Conservation (phyloP, 2,888 invertebrate species). For the Drosophila picticornis region DNA sequence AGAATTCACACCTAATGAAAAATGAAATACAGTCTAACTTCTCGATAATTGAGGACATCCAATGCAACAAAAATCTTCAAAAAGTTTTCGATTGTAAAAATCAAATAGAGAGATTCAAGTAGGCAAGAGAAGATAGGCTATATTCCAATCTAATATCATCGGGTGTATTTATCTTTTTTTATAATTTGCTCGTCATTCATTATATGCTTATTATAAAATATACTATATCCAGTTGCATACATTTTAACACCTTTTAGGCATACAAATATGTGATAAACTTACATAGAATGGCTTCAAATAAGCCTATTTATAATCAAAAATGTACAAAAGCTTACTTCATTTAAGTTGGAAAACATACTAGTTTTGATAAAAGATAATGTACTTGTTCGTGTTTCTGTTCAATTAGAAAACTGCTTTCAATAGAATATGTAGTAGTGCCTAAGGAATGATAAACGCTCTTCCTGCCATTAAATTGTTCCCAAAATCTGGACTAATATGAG, state of each 20-base stretch:
- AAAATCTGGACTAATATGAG: conserved; percentile 26
- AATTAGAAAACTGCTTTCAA: conserved; percentile 30
- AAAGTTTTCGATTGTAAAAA: background rate
- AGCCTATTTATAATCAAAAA: conserved; percentile 22
- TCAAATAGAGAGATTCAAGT: background rate
- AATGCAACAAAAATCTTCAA: background rate
- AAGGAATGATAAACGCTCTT: conserved; percentile 49
- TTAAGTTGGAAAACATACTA: conserved; percentile 8
- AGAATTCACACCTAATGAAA: background rate
- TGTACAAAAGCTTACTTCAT: conserved; percentile 12
- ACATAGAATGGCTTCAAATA: conserved; percentile 29
- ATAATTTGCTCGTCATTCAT: conserved; percentile 21
- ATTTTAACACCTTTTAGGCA: conserved; percentile 26
- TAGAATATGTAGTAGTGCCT: conserved; percentile 52
- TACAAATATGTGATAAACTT: conserved; percentile 52
- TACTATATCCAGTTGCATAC: conserved; percentile 6
- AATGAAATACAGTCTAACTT: background rate
- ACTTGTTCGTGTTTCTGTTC: conserved; percentile 15
- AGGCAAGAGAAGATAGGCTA: background rate
- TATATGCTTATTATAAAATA: conserved; percentile 13
- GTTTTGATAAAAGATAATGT: conserved; percentile 19
- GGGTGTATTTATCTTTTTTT: background rate
- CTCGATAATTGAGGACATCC: background rate
- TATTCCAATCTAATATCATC: background rate
- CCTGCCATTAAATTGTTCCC: conserved; percentile 39